Evolutionary conservation across 2,888 invertebrate species (phyloP).

Genomic region (Geotrupes spiniger): DNA sequence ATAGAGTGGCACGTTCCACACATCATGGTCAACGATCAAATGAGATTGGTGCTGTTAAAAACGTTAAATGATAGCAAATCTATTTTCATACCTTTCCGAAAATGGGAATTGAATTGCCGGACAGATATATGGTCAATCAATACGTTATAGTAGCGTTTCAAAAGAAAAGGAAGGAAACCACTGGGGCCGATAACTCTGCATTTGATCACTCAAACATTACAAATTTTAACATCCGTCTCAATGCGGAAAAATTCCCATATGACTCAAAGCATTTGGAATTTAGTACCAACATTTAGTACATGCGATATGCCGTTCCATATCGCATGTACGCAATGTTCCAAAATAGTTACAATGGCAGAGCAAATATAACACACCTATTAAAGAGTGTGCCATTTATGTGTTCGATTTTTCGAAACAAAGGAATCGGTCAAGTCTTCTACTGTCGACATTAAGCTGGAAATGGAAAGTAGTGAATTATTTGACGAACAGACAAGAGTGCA

Average conservation of each 20-base stretch:
- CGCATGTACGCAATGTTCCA: too few relatives aligned
- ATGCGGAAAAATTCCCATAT: slow-evolving; percentile 21
- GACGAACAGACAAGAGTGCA: too few relatives aligned
- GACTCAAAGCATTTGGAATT: slow-evolving; percentile 16
- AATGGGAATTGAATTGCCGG: slow-evolving; percentile 18
- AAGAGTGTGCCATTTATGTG: too few relatives aligned
- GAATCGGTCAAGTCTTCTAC: too few relatives aligned
- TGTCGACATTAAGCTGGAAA: too few relatives aligned
- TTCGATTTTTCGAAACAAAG: too few relatives aligned
- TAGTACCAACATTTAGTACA: slow-evolving; percentile 5
- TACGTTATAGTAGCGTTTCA: slow-evolving; percentile 19
- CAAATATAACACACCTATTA: too few relatives aligned
- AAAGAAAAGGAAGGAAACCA: slow-evolving; percentile 5
- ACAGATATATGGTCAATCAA: slow-evolving; percentile 15
- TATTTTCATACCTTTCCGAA: slow-evolving; percentile 18
- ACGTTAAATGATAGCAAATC: slow-evolving; percentile 10
- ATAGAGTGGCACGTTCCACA: too few relatives aligned
- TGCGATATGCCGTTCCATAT: background rate
- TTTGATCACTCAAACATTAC: slow-evolving; percentile 13
- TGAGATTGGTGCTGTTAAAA: slow-evolving; percentile 12
- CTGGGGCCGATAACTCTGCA: background rate
- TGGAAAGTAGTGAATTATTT: too few relatives aligned
- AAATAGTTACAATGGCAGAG: too few relatives aligned
- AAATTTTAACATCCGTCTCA: slow-evolving; percentile 19
- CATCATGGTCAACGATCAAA: slow-evolving; percentile 6